Conservation (phyloP, 53 echinoderm and acorn worm genomes). For the Paracentrotus lividus region DNA sequence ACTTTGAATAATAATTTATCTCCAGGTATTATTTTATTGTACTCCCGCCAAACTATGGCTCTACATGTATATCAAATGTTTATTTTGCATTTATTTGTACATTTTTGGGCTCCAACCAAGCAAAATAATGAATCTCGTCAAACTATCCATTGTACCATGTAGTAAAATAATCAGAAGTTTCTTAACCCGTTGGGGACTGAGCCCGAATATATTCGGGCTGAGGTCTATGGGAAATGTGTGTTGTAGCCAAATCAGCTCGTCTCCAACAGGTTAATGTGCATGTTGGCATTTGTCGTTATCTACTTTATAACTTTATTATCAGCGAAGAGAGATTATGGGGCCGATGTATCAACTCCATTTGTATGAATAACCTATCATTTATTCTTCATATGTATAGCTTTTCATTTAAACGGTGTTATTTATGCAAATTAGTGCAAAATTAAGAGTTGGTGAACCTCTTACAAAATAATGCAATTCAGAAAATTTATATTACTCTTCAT, state of each 20-base stretch:
- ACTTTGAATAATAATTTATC: conserved; percentile 52
- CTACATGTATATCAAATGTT: neutral
- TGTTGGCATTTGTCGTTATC: neutral
- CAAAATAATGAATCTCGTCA: neutral
- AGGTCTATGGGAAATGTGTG: no score
- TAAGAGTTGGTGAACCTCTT: neutral
- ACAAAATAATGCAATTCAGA: neutral
- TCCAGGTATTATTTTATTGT: conserved; percentile 46
- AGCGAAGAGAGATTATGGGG: neutral
- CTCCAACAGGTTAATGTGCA: neutral
- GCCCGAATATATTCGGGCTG: no score
- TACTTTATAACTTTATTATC: neutral
- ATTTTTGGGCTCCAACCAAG: neutral
- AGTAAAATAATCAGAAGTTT: no score
- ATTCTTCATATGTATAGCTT: neutral
- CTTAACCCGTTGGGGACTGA: no score
- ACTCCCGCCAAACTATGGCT: conserved; percentile 20
- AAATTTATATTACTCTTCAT: conserved; percentile 13
- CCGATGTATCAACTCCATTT: neutral
- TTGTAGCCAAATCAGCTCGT: no score
- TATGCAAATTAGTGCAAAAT: conserved; percentile 5
- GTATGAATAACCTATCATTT: neutral
- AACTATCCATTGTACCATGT: neutral
- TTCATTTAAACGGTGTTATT: neutral
- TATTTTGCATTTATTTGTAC: neutral